Evolutionary conservation across 2,113 vertebrate species (phyloP), one percentile per base, ranked within the genome.

Genomic region (Protobothrops mucrosquamatus): DNA sequence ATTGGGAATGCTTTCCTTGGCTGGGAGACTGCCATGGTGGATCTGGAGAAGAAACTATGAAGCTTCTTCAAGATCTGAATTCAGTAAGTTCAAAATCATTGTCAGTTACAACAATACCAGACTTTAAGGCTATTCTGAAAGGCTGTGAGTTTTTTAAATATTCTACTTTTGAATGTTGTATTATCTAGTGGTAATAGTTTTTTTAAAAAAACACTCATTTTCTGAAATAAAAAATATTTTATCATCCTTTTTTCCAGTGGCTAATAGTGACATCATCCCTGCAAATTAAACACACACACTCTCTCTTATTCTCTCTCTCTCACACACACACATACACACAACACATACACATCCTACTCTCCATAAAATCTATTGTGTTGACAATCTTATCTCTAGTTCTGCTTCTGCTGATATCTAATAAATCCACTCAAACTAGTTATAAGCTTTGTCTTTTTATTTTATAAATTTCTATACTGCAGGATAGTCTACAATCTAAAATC

Each of bases 161-260:
- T 81, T 12, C 90, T 39, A 54, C 48, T 54, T 51, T 48, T 57
- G 88, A 39, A 59, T 89, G 3, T 24, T 39, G 39, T n/a, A 22
- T 56, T 89, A 52, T 88, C n/a, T 54, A 55, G 51, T 89, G 20
- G 9, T 39, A 51, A 11, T n/a, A 74, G 10, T 51, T 51, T 51
- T 39, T 51, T 34, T 90, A 52, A 23, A 46, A 23, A 0, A 34
- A 46, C 23, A 22, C 6, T 46, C 39, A 90, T 39, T 39, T 34
- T 74, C 46, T 90, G 61, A 51, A 90, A 90, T 22, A 88, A 39
- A 89, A 59, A 89, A 89, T 89, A 89, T 48, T 11, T 43, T 89
- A 43, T 39, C 23, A 26, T 46, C 11, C 34, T 24, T n/a, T 54
- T 55, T 88, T 20, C 55, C 23, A 43, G 24, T 14, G 7, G 22